These are phyloP conservation scores for Philereme transversata DNA, from an alignment of 2,888 invertebrate genomes.

Conservation along the genomic window DNA sequence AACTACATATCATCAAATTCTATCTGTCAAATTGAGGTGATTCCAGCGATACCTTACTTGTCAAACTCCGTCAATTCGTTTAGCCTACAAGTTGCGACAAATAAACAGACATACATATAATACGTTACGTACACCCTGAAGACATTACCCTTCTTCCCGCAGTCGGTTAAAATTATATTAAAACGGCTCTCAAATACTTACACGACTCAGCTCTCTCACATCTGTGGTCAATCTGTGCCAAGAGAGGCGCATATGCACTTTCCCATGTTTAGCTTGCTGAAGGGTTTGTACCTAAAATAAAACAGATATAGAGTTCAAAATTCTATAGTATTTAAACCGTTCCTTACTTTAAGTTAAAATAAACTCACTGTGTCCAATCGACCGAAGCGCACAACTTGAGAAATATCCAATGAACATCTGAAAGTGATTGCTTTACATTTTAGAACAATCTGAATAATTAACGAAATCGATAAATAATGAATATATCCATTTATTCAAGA, in stretches of 20 bases:
- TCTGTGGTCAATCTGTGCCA: constrained; percentile 94
- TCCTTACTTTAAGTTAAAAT: not conserved
- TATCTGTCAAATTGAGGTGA: no score
- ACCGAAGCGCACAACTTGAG: constrained; percentile 75
- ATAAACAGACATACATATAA: no score
- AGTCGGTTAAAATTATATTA: no score
- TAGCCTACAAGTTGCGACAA: no score
- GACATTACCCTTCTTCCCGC: no score
- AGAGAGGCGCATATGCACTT: constrained; percentile 93
- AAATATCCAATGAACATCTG: constrained; percentile 76
- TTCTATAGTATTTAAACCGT: constrained; percentile 1
- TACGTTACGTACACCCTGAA: no score
- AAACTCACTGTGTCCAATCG: constrained; percentile 71
- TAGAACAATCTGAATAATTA: not conserved
- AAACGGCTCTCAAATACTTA: constrained; percentile 67
- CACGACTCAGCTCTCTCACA: constrained; percentile 88
- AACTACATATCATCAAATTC: no score
- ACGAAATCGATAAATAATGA: not conserved
- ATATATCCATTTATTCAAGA: not conserved
- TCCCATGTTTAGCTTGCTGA: constrained; percentile 97
- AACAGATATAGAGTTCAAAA: not conserved
- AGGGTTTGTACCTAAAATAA: constrained; percentile 94
- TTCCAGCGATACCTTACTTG: no score
- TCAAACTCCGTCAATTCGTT: no score
- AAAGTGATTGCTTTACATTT: constrained; percentile 28